Conservation (phyloP, 1,140 invertebrate genomes). For the Drosophila pachea region DNA sequence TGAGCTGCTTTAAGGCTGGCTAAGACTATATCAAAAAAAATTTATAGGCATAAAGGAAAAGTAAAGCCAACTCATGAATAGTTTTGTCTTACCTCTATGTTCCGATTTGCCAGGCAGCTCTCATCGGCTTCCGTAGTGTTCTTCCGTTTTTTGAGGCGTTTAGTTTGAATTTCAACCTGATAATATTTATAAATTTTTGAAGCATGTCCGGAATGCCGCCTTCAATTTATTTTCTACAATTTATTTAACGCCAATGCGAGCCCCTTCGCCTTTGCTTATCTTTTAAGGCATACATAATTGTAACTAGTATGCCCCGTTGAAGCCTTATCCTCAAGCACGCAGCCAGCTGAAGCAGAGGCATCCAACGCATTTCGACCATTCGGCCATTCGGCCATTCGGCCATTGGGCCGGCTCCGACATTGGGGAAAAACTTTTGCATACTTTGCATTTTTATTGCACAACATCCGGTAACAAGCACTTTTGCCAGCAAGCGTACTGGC, state of each 20-base stretch:
- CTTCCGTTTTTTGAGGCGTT: too few species aligned
- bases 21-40: too few species aligned
- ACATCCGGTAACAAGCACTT: constrained; percentile 71
- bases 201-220: not conserved
- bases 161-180: too few species aligned
- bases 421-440: constrained; percentile 52
- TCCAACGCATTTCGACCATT: constrained; percentile 9
- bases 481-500: constrained; percentile 43
- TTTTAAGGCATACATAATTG: constrained; percentile 7
- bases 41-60: too few species aligned
- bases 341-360: constrained; percentile 4
- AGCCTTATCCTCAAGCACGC: constrained; percentile 5
- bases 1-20: too few species aligned
- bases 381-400: constrained; percentile 1
- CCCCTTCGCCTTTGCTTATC: constrained; percentile 11
- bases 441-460: constrained; percentile 76
- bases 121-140: too few species aligned
- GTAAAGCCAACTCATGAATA: too few species aligned
- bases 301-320: not conserved
- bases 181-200: too few species aligned
- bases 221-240: not conserved
- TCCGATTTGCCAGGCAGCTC: too few species aligned
- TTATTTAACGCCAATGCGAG: not conserved
- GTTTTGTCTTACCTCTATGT: too few species aligned
- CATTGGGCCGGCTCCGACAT: constrained; percentile 1